These are phyloP conservation scores for Malthinus seriepunctatus DNA, from an alignment of 2,888 invertebrate species.

Conservation along the genomic window DNA sequence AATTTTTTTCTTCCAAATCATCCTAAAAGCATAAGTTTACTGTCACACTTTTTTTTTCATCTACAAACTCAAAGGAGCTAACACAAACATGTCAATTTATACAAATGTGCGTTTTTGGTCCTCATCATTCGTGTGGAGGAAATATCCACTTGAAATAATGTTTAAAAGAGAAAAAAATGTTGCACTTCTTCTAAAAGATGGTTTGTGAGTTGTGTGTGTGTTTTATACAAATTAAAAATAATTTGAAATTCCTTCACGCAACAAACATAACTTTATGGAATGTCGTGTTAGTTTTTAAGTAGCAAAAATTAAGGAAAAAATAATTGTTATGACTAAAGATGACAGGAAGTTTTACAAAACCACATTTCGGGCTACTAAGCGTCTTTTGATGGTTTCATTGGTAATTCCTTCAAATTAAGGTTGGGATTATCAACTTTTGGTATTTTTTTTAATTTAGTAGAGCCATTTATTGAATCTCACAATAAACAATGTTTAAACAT, in stretches of 20 bases:
- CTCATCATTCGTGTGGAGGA: conserved; percentile 11
- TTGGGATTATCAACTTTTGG: too few species aligned
- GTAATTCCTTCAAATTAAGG: too few species aligned
- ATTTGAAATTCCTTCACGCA: conserved; percentile 3
- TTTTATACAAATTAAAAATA: not conserved
- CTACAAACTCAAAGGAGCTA: not conserved
- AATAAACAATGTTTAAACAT: too few species aligned
- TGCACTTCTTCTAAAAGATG: not conserved
- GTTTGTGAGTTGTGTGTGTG: not conserved
- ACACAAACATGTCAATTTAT: conserved; percentile 3
- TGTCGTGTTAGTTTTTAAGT: too few species aligned
- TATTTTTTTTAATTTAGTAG: too few species aligned
- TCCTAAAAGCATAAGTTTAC: not conserved
- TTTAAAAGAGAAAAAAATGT: conserved; percentile 12
- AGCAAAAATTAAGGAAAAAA: too few species aligned
- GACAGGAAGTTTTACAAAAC: too few species aligned
- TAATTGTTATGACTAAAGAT: too few species aligned
- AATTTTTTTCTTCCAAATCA: not conserved
- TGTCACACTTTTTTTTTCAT: not conserved
- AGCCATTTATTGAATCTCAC: too few species aligned
- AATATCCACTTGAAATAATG: conserved; percentile 23
- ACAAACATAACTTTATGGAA: not conserved
- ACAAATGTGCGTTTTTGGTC: conserved; percentile 1
- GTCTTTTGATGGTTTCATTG: too few species aligned
- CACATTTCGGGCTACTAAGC: too few species aligned